Evolutionary conservation across 2,113 vertebrate species (phyloP).

Genomic region (Proterorhinus semilunaris): DNA sequence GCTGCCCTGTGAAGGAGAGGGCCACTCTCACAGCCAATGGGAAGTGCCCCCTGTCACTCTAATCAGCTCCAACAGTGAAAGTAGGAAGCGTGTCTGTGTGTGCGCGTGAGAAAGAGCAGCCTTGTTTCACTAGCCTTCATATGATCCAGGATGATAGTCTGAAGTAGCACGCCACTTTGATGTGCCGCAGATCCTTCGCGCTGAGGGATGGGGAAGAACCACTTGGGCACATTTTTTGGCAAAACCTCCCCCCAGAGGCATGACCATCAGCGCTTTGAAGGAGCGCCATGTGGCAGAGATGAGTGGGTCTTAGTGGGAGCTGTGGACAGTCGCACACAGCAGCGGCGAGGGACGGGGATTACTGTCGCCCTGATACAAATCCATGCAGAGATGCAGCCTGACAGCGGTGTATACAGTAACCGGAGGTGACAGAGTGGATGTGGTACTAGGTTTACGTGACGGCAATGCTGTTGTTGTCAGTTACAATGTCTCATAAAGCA

Average conservation of each 20-base stretch:
- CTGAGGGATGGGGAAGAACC: slow-evolving; percentile 55
- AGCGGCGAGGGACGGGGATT: slow-evolving; percentile 71
- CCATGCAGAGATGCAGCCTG: slow-evolving; percentile 60
- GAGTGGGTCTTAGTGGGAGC: slow-evolving; percentile 75
- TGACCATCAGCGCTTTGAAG: slow-evolving; percentile 73
- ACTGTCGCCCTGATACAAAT: slow-evolving; percentile 73
- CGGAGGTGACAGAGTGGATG: background rate
- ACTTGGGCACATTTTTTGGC: slow-evolving; percentile 50
- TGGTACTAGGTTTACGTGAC: background rate
- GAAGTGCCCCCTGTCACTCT: slow-evolving; percentile 80
- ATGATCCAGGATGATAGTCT: slow-evolving; percentile 61
- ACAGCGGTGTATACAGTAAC: slow-evolving; percentile 58
- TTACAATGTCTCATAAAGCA: background rate
- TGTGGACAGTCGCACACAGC: slow-evolving; percentile 73
- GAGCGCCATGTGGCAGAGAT: slow-evolving; percentile 78
- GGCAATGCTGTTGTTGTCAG: background rate
- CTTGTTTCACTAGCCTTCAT: slow-evolving; percentile 48
- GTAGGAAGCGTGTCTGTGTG: slow-evolving; percentile 60
- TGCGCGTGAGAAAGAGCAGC: slow-evolving; percentile 33
- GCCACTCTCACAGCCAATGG: slow-evolving; percentile 78
- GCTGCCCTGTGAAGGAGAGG: slow-evolving; percentile 79
- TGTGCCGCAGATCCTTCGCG: slow-evolving; percentile 61
- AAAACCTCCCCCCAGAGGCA: slow-evolving; percentile 67
- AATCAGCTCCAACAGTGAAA: slow-evolving; percentile 72
- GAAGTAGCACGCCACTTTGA: slow-evolving; percentile 59